phyloP scores from a whole-genome alignment of 2,888 invertebrate species.

The Idaea straminata region DNA sequence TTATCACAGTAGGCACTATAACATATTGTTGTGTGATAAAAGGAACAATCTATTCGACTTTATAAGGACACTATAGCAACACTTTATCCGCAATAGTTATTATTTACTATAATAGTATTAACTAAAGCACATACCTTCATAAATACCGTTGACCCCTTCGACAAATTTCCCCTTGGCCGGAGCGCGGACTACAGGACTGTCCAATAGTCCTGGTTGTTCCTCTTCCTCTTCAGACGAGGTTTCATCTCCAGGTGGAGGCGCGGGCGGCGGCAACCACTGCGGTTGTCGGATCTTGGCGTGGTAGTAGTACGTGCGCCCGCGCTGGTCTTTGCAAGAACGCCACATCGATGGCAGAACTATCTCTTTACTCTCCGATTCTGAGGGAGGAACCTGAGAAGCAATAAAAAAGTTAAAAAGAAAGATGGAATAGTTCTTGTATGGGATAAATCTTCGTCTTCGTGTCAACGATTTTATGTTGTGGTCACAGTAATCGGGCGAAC shows the following conservation, averaged over 20 bases:
- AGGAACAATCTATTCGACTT: too few relatives aligned
- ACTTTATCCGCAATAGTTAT: too few relatives aligned
- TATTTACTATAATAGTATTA: too few relatives aligned
- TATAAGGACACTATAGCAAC: too few relatives aligned
- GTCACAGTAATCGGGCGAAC: too few relatives aligned
- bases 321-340: conserved; percentile 90
- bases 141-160: conserved; percentile 73
- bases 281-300: conserved; percentile 88
- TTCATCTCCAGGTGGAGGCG: conserved; percentile 61
- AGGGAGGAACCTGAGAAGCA: conserved; percentile 10
- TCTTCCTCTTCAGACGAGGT: conserved; percentile 68
- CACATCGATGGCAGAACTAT: conserved; percentile 90
- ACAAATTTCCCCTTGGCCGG: conserved; percentile 62
- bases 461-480: too few relatives aligned
- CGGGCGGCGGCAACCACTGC: conserved; percentile 88
- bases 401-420: too few relatives aligned
- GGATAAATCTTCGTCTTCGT: too few relatives aligned
- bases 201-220: conserved; percentile 47
- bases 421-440: too few relatives aligned
- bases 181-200: conserved; percentile 56
- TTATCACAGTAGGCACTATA: too few relatives aligned
- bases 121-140: conserved; percentile 56
- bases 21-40: too few relatives aligned
- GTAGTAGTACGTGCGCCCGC: conserved; percentile 95
- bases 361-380: conserved; percentile 34